Evolutionary conservation across 2,888 invertebrate species (phyloP).

Genomic region (Anthoptus insignis): DNA sequence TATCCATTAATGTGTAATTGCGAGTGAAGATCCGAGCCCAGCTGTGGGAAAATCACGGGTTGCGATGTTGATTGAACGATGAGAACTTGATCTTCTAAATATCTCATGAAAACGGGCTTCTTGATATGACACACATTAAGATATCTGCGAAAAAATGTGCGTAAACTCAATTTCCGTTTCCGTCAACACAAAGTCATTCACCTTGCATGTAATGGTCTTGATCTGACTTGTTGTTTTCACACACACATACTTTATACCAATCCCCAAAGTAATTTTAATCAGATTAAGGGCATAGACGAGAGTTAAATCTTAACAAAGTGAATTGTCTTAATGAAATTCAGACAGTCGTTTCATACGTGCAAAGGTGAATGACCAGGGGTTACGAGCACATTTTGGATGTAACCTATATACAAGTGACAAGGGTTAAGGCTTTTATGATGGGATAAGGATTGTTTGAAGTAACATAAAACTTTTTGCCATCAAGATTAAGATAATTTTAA

Average conservation of each 20-base stretch:
- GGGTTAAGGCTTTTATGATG: slow-evolving; percentile 1
- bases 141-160: background rate
- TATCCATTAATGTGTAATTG: no score
- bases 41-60: no score
- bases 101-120: no score
- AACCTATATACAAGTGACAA: background rate
- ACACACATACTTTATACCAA: no score
- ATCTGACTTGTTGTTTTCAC: background rate
- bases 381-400: background rate
- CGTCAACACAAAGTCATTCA: background rate
- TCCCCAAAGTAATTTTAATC: background rate
- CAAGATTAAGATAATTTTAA: no score
- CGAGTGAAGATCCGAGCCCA: no score
- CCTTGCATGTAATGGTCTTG: slow-evolving; percentile 7
- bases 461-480: no score
- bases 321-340: background rate
- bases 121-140: no score
- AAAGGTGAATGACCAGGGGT: slow-evolving; percentile 6
- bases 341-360: background rate
- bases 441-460: background rate
- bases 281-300: background rate
- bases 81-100: background rate
- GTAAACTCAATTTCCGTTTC: background rate
- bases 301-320: background rate
- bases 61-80: no score